Evolutionary conservation across 2,113 vertebrate species (phyloP).

Genomic region (Rhombomys opimus): DNA sequence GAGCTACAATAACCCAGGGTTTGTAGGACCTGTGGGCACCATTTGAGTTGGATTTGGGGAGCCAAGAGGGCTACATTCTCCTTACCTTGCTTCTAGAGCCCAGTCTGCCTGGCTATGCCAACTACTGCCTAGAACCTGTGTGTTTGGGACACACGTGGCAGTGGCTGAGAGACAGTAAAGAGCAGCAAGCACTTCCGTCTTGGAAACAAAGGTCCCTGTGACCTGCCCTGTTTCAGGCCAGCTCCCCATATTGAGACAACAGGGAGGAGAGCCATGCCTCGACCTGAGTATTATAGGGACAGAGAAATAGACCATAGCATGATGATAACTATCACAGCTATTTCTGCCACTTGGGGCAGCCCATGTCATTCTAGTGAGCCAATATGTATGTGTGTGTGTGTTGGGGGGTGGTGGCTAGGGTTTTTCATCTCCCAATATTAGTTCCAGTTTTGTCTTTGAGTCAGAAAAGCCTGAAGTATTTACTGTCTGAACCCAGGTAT

Average conservation of each 20-base stretch:
- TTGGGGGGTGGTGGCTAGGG: too few species aligned
- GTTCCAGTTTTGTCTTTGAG: neutral
- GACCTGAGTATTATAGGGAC: neutral
- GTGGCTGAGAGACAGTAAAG: neutral
- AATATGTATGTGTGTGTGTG: too few species aligned
- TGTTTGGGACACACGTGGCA: too few species aligned
- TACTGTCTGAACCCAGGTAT: neutral
- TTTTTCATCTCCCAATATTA: neutral
- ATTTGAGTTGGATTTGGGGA: neutral
- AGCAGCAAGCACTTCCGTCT: neutral
- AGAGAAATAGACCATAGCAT: too few species aligned
- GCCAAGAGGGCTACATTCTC: accelerated
- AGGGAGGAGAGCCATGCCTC: neutral
- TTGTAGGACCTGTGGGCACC: neutral
- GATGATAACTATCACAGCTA: neutral
- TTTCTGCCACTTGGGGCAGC: too few species aligned
- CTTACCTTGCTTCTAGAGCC: accelerated
- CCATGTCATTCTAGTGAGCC: neutral
- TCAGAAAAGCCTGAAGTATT: neutral
- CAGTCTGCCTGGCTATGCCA: accelerated
- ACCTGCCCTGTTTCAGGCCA: accelerated
- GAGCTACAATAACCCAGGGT: too few species aligned
- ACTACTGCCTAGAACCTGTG: neutral
- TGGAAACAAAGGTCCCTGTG: neutral
- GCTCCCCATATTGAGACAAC: neutral